Conservation (phyloP, 1,140 invertebrate genomes). For the Rhyzopertha dominica region DNA sequence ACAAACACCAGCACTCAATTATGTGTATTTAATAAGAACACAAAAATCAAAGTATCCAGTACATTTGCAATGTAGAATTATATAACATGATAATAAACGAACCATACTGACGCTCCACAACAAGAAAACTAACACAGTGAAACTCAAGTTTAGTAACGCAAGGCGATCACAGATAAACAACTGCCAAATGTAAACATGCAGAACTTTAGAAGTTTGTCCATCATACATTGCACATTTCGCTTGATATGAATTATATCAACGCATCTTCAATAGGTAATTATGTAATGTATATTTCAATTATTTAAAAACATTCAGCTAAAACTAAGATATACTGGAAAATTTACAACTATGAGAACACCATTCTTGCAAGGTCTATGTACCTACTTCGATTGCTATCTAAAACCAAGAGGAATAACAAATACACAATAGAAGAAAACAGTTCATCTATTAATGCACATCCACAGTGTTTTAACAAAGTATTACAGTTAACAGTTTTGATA, state of each 20-base stretch:
- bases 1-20: constrained; percentile 23
- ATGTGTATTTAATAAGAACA: constrained; percentile 36
- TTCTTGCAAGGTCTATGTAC: too few relatives aligned
- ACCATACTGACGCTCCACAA: constrained; percentile 21
- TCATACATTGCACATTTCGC: constrained; percentile 43
- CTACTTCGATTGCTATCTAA: too few relatives aligned
- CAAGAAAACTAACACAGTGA: constrained; percentile 17
- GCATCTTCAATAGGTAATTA: constrained; percentile 42
- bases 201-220: constrained; percentile 38
- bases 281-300: constrained; percentile 46
- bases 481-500: too few relatives aligned
- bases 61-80: constrained; percentile 36
- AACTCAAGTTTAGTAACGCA: constrained; percentile 32
- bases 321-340: constrained; percentile 40
- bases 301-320: constrained; percentile 46
- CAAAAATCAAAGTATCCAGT: constrained; percentile 36
- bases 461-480: too few relatives aligned
- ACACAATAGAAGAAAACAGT: too few relatives aligned
- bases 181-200: constrained; percentile 43
- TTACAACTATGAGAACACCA: constrained; percentile 14
- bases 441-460: too few relatives aligned
- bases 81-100: constrained; percentile 27
- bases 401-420: too few relatives aligned
- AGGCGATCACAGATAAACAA: constrained; percentile 45
- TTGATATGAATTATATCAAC: constrained; percentile 46